Base-by-base conservation (phyloP, 2,113 vertebrate genomes). In the Taurulus bubalis region DNA sequence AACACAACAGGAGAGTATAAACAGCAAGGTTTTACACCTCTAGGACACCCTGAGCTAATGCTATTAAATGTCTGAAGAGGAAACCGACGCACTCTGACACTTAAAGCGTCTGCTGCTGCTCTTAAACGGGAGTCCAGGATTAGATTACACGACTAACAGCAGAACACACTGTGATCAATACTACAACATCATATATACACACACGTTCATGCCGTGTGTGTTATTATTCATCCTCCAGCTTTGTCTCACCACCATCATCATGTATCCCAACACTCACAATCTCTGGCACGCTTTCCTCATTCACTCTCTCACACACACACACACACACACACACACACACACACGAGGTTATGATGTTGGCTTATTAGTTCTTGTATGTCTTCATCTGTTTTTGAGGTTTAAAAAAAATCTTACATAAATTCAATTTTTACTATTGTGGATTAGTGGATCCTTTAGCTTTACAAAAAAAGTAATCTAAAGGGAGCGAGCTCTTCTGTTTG, bases 51-150 rank as follows among this genome's bases (percentile, higher is more conserved):
- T 69, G 56, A 72, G 80, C 5, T 89, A 87, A 90, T 88, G n/a
- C 83, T 80, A 86, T 91, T 91, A 90, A 80, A 68, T 18, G 47
- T 30, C 82, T 80, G 80, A 74, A n/a, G 68, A 77, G 71, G 32
- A 75, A 68, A 81, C 47, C 4, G 15, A 77, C 60, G 42, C 66
- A 38, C 74, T 28, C 71, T 66, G 40, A 79, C 80, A 87, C 79
- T 75, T 30, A 79, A 69, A 84, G 70, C 14, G 22, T 67, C 56
- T 75, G 75, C 28, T 42, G 77, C 16, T 81, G 60, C 51, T 87
- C 66, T 74, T 80, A 68, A 78, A 34, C 47, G 5, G 53, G 86
- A 71, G 71, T 77, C n/a, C 26, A 20, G 71, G 86, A 85, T 91
- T 85, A 85, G 59, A 84, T 82, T 71, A 72, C 8, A 3, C 55